phyloP scores from a whole-genome alignment of 2,888 invertebrate species.

The Idaea aversata region DNA sequence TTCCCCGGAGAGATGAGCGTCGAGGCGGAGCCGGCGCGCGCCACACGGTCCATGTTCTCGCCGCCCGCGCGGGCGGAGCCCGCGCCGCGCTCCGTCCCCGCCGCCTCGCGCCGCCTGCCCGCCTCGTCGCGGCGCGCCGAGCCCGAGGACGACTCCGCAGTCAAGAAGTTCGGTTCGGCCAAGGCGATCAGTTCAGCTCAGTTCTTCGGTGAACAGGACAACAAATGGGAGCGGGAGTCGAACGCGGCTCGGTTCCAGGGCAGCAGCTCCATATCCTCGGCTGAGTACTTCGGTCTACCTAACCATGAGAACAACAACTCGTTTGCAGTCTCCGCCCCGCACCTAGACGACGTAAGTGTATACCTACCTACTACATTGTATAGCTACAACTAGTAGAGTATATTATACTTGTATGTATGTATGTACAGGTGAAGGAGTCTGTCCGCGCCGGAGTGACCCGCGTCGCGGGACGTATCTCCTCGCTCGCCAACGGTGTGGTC shows the following conservation, averaged over 20 bases:
- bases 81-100: constrained; percentile 16
- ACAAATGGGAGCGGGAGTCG: constrained; percentile 74
- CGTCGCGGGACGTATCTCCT: constrained; percentile 97
- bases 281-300: constrained; percentile 91
- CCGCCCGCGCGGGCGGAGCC: constrained; percentile 22
- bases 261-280: constrained; percentile 96
- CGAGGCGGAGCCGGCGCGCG: constrained; percentile 52
- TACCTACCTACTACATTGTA: no score
- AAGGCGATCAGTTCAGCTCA: constrained; percentile 99
- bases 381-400: no score
- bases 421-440: constrained; percentile 92
- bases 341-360: constrained; percentile 92
- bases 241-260: constrained; percentile 93
- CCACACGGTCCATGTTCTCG: constrained; percentile 9
- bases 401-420: neutral
- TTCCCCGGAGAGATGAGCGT: constrained; percentile 40
- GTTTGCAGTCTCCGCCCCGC: constrained; percentile 81
- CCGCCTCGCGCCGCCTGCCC: constrained; percentile 16
- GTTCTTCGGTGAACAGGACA: constrained; percentile 90
- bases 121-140: constrained; percentile 22
- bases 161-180: constrained; percentile 97
- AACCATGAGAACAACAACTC: constrained; percentile 38
- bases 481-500: constrained; percentile 96
- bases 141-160: constrained; percentile 85
- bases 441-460: constrained; percentile 96